phyloP scores from a whole-genome alignment of 1,140 invertebrate genomes.

The Agraylea sexmaculata region DNA sequence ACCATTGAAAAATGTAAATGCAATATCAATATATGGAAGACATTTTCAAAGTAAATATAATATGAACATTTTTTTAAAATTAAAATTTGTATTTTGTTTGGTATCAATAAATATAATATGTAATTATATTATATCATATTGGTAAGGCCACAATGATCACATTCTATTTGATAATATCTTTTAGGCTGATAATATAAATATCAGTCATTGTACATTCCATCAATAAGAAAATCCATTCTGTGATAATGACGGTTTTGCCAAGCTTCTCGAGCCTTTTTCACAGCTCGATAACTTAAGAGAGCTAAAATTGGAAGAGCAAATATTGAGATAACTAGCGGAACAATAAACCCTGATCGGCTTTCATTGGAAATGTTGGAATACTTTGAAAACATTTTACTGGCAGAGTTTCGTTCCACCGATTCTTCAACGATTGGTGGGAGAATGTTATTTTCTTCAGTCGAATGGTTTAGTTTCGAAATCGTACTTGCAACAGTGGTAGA shows the following conservation, averaged over 20 bases:
- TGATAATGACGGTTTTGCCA: constrained; percentile 66
- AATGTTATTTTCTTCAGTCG: not conserved
- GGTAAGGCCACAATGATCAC: no score
- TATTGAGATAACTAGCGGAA: constrained; percentile 52
- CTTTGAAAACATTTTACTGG: not conserved
- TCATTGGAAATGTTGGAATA: constrained; percentile 7
- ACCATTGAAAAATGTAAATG: no score
- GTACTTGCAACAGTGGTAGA: no score
- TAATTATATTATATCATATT: no score
- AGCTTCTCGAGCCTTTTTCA: constrained; percentile 54
- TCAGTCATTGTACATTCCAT: constrained; percentile 70
- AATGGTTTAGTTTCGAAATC: not conserved
- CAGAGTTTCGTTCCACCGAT: not conserved
- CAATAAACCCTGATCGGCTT: constrained; percentile 42
- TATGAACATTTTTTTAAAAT: no score
- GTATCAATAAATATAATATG: no score
- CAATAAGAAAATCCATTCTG: constrained; percentile 67
- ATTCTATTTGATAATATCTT: no score
- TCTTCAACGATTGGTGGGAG: constrained; percentile 5
- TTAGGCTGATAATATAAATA: constrained; percentile 8
- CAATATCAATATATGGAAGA: no score
- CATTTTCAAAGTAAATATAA: no score
- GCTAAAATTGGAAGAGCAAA: constrained; percentile 51
- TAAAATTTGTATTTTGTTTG: no score
- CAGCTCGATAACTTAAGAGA: constrained; percentile 45